Evolutionary conservation across 2,888 invertebrate species (phyloP).

Genomic region (Drosophila meridionalis): DNA sequence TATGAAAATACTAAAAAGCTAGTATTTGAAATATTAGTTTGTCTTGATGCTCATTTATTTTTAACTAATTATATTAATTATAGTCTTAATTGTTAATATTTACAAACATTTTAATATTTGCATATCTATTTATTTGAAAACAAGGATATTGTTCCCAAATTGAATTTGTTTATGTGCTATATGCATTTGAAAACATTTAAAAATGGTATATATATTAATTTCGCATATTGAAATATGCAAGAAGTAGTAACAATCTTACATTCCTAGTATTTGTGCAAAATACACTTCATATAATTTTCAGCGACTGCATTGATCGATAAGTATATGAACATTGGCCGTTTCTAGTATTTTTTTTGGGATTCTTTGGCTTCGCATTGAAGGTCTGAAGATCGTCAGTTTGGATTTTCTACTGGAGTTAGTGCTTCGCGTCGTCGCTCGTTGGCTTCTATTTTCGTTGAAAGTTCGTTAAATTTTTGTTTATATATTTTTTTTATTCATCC

Average conservation of each 20-base stretch:
- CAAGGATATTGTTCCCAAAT: too few relatives aligned
- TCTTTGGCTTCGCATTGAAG: conserved; percentile 8
- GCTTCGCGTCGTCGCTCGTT: conserved; percentile 5
- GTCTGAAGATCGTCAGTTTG: conserved; percentile 42
- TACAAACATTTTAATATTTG: background rate
- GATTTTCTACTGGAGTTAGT: conserved; percentile 32
- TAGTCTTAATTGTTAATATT: background rate
- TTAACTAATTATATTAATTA: background rate
- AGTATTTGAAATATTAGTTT: background rate
- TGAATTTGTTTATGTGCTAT: too few relatives aligned
- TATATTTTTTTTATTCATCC: conserved; percentile 2
- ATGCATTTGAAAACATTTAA: too few relatives aligned
- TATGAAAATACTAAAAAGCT: background rate
- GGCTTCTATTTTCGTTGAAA: background rate
- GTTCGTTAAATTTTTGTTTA: conserved; percentile 16
- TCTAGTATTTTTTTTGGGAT: conserved; percentile 22
- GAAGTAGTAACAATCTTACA: background rate
- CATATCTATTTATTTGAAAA: too few relatives aligned
- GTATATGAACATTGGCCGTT: background rate
- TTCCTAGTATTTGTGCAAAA: background rate
- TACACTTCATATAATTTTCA: background rate
- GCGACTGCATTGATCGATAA: conserved; percentile 1
- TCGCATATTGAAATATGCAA: background rate
- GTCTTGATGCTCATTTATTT: too few relatives aligned
- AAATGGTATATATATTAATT: background rate